phyloP scores from a whole-genome alignment of 2,797 vertebrate genomes.

The Miichthys miiuy region DNA sequence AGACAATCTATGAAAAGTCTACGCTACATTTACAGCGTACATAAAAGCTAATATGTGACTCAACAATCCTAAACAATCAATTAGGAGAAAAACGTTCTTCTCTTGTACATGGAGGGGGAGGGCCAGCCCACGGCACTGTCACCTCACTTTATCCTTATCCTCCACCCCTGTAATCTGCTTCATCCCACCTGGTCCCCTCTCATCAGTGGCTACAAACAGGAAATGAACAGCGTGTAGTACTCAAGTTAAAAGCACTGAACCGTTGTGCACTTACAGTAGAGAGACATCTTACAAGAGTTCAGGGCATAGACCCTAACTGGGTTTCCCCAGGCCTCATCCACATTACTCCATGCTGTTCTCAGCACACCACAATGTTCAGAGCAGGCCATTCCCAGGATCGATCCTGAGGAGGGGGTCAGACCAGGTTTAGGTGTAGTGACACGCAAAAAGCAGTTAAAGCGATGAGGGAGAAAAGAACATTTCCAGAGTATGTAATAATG shows the following conservation, averaged over 20 bases:
- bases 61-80: slow-evolving; percentile 67
- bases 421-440: slow-evolving; percentile 52
- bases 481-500: slow-evolving; percentile 45
- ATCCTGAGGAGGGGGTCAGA: slow-evolving; percentile 69
- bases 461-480: slow-evolving; percentile 57
- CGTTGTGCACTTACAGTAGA: slow-evolving; percentile 73
- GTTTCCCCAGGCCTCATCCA: slow-evolving; percentile 75
- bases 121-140: slow-evolving; percentile 64
- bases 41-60: slow-evolving; percentile 71
- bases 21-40: slow-evolving; percentile 73
- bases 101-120: slow-evolving; percentile 51
- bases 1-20: slow-evolving; percentile 70
- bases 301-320: slow-evolving; percentile 56
- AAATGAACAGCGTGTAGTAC: slow-evolving; percentile 73
- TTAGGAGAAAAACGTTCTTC: slow-evolving; percentile 53
- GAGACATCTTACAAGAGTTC: slow-evolving; percentile 75
- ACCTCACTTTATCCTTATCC: slow-evolving; percentile 52
- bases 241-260: slow-evolving; percentile 83
- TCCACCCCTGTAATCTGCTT: slow-evolving; percentile 57
- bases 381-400: slow-evolving; percentile 74
- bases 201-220: slow-evolving; percentile 74
- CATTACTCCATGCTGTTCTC: slow-evolving; percentile 87
- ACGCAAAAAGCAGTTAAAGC: slow-evolving; percentile 81
- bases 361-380: slow-evolving; percentile 88
- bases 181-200: slow-evolving; percentile 75